Base-by-base conservation (phyloP, 2,888 invertebrate species). In the Drosophila mulleri region DNA sequence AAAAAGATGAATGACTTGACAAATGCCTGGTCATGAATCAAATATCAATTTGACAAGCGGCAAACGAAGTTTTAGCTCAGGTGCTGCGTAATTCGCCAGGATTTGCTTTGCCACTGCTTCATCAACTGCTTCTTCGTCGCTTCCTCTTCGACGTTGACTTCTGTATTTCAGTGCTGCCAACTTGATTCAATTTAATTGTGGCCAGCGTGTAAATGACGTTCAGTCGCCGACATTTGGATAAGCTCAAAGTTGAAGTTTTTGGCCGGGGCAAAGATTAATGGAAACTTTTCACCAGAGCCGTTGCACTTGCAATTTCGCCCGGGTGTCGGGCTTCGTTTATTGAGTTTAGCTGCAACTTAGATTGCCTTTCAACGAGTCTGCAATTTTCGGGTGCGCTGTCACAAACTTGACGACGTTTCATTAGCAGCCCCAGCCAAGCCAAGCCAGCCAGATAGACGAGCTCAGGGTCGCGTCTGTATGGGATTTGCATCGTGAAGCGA, bases 11-110 rank as follows among this genome's bases (percentile, higher is more conserved):
- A 90, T 89, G 91, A 90, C 87, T 89, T 91, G 86, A 89, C 90
- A 89, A 89, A 89, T 91, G 89, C 78, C 77, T 82, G 88, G 90
- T 90, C 91, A 91, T 91, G 90, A 88, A 91, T 91, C 91, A 91
- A 91, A 91, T 89, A 91, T 90, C 91, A 91, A 90, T 90, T 91
- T 89, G 88, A 91, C 90, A 83, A 84, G 84, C 84, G 79, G 68
- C 72, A 75, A 84, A 65, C 70, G 67, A 67, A 73, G 72, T 66
- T 67, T 75, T 58, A 54, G 56, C 67, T 79, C 84, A 85, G 88
- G 86, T 85, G 85, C 75, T 68, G 52, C 69, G 64, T 70, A 60
- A 67, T 66, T 67, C 67, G 53, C 37, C 32, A 57, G 65, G 53
- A 62, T 67, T 71, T 79, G 61, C 48, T 69, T 50, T 59, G 23